These are phyloP conservation scores for Arenaria interpres DNA, from an alignment of 2,113 vertebrate genomes.

Conservation along the genomic window DNA sequence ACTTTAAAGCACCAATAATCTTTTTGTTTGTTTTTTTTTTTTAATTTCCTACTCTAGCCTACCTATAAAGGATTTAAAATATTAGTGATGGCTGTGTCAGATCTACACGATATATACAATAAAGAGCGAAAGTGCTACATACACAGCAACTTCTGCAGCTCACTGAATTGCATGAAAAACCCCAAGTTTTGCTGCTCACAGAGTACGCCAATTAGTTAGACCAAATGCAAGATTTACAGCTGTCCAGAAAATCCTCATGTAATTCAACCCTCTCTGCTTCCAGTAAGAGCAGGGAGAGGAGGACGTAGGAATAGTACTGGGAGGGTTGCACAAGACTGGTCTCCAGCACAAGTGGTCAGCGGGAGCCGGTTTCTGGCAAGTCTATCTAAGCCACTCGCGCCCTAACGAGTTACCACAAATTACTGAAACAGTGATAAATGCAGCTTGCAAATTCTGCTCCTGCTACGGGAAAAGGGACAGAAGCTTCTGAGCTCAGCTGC, in stretches of 20 bases:
- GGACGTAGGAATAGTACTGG: not conserved
- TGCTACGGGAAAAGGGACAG: not conserved
- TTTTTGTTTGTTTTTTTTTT: not conserved
- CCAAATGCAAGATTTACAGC: not conserved
- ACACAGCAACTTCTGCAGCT: not conserved
- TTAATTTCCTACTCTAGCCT: not conserved
- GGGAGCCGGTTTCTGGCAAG: not conserved
- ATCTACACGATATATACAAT: not conserved
- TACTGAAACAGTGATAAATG: not conserved
- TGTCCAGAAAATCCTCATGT: not conserved
- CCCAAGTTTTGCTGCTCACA: not conserved
- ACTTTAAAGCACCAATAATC: not conserved
- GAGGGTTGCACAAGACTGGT: not conserved
- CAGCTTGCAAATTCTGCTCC: not conserved
- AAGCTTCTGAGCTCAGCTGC: not conserved
- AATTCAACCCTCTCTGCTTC: constrained; percentile 18
- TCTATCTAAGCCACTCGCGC: not conserved
- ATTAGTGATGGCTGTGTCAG: not conserved
- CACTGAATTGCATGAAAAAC: not conserved
- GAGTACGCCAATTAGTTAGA: not conserved
- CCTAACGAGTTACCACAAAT: constrained; percentile 3
- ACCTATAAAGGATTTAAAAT: not conserved
- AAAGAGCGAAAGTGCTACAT: not conserved
- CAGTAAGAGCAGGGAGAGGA: constrained; percentile 39
- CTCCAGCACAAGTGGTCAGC: not conserved